Conservation (phyloP, 2,888 invertebrate genomes). For the Hanleya hanleyi region DNA sequence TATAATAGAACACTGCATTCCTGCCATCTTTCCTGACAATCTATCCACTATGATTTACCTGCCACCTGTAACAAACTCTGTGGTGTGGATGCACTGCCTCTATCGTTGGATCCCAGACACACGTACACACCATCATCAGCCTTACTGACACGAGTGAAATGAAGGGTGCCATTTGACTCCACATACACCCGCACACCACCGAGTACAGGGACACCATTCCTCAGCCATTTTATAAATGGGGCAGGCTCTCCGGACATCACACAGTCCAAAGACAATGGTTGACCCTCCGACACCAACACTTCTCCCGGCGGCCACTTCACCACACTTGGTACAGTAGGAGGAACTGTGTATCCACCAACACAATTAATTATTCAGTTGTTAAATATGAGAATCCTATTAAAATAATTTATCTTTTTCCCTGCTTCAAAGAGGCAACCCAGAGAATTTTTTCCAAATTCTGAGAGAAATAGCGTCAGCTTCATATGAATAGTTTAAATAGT, state of each 20-base stretch:
- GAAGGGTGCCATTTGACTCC: slow-evolving; percentile 52
- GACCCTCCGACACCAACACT: slow-evolving; percentile 43
- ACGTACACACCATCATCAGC: slow-evolving; percentile 52
- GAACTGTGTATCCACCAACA: too few relatives aligned
- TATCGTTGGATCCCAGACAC: slow-evolving; percentile 55
- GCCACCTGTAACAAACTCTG: not conserved
- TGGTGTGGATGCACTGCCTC: slow-evolving; percentile 35
- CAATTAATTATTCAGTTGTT: too few relatives aligned
- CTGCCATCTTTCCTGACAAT: too few relatives aligned
- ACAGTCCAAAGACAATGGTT: slow-evolving; percentile 51
- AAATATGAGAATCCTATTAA: too few relatives aligned
- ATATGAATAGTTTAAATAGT: too few relatives aligned
- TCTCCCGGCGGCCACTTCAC: slow-evolving; percentile 12
- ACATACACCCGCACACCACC: slow-evolving; percentile 31
- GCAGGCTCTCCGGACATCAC: slow-evolving; percentile 53
- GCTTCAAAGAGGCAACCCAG: too few relatives aligned
- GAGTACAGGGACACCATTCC: slow-evolving; percentile 35
- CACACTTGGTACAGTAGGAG: not conserved
- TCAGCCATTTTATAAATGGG: slow-evolving; percentile 53
- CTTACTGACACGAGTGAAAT: slow-evolving; percentile 33
- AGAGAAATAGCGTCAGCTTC: too few relatives aligned
- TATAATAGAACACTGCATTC: too few relatives aligned
- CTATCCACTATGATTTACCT: too few relatives aligned
- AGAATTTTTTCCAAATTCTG: too few relatives aligned
- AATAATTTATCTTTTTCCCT: too few relatives aligned